Conservation (phyloP, 2,797 vertebrate species). For the Eospalax fontanierii region DNA sequence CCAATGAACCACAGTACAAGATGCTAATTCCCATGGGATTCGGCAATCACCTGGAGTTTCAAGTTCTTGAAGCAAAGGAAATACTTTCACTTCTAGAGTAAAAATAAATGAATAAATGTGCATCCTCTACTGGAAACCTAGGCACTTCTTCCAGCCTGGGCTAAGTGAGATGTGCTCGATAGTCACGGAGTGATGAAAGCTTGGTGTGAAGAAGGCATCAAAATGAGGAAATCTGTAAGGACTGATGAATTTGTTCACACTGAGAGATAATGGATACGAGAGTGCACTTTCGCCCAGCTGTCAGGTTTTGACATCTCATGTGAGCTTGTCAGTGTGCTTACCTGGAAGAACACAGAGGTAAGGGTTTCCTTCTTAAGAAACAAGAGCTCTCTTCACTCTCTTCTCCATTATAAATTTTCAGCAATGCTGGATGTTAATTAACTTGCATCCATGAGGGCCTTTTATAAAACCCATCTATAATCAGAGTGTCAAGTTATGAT, state of each 20-base stretch:
- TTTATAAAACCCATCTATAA: constrained; percentile 40
- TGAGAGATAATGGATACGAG: background rate
- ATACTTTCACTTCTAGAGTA: background rate
- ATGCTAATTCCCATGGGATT: constrained; percentile 13
- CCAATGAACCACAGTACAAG: constrained; percentile 20
- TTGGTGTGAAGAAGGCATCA: background rate
- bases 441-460: background rate
- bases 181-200: background rate
- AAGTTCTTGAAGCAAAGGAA: background rate
- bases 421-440: background rate
- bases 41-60: background rate
- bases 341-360: constrained; percentile 50
- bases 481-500: background rate
- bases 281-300: background rate
- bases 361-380: background rate
- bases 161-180: background rate
- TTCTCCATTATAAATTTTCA: constrained; percentile 17
- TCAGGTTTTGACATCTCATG: background rate
- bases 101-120: background rate
- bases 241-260: background rate
- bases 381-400: background rate
- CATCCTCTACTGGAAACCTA: background rate
- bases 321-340: constrained; percentile 9
- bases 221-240: background rate
- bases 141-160: background rate